These are phyloP conservation scores for Nephrotoma flavescens DNA, from an alignment of 2,888 invertebrate genomes.

Conservation along the genomic window DNA sequence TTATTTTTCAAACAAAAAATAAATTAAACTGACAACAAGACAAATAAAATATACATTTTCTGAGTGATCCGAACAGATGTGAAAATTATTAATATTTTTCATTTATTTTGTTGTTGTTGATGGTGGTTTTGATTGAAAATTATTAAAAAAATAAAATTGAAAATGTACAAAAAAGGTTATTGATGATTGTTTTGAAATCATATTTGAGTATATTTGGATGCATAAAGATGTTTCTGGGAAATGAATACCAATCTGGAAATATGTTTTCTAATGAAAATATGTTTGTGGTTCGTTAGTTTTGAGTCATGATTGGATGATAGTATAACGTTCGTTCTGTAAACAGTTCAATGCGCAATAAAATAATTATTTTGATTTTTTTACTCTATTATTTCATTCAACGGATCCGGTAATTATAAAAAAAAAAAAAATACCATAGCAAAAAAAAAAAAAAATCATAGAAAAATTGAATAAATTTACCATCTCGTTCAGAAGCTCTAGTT, in stretches of 20 bases:
- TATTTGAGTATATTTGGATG: not conserved
- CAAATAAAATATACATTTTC: not conserved
- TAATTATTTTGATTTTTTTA: no score
- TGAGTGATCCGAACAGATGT: not conserved
- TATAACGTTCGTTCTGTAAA: no score
- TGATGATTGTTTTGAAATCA: not conserved
- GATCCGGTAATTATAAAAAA: no score
- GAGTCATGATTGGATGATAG: no score
- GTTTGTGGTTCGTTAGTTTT: no score
- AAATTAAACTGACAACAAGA: not conserved
- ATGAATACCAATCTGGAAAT: not conserved
- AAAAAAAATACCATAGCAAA: no score
- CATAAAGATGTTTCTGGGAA: not conserved
- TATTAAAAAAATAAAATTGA: not conserved
- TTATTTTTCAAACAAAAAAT: not conserved
- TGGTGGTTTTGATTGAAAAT: not conserved
- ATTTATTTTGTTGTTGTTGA: not conserved
- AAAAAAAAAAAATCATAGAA: no score
- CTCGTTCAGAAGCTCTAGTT: no score
- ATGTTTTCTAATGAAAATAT: not conserved
- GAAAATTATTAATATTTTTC: not conserved
- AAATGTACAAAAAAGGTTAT: not conserved
- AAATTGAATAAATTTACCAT: no score
- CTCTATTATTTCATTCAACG: no score
- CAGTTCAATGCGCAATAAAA: no score